These are phyloP conservation scores for Stictonetta naevosa DNA, from an alignment of 2,113 vertebrate species.

Conservation along the genomic window DNA sequence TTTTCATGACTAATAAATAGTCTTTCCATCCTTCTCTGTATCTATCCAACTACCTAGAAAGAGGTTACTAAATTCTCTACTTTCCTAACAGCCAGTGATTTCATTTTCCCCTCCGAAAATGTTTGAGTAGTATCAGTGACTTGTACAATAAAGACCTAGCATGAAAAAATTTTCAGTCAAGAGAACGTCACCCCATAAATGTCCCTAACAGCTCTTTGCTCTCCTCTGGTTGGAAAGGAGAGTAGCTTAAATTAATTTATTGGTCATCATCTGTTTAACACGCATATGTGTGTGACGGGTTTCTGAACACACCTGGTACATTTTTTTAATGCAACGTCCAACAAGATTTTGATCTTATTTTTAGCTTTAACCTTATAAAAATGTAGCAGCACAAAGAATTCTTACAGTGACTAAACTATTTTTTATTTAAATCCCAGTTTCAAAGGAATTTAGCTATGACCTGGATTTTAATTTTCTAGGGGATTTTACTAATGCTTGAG, in stretches of 20 bases:
- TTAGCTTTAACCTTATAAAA: slow-evolving; percentile 70
- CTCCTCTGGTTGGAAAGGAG: slow-evolving; percentile 37
- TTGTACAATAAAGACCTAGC: slow-evolving; percentile 32
- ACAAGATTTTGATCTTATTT: slow-evolving; percentile 50
- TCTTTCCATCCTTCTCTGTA: background rate
- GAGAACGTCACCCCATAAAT: slow-evolving; percentile 45
- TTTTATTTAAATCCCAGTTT: slow-evolving; percentile 46
- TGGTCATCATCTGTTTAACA: slow-evolving; percentile 52
- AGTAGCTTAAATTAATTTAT: slow-evolving; percentile 65
- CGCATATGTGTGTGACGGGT: background rate
- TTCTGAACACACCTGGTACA: slow-evolving; percentile 27
- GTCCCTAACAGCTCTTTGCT: slow-evolving; percentile 45
- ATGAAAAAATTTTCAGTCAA: slow-evolving; percentile 73
- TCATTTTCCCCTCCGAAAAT: background rate
- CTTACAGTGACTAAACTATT: slow-evolving; percentile 10
- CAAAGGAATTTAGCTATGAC: slow-evolving; percentile 58
- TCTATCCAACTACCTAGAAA: background rate
- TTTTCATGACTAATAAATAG: background rate
- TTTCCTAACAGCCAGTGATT: background rate
- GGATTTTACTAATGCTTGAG: slow-evolving; percentile 60
- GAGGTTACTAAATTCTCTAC: background rate
- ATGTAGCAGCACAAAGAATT: slow-evolving; percentile 58
- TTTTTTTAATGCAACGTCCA: slow-evolving; percentile 24
- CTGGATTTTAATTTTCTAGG: slow-evolving; percentile 58
- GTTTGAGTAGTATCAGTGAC: background rate